These are phyloP conservation scores for Drosophila triauraria DNA, from an alignment of 1,140 invertebrate genomes.

Conservation along the genomic window DNA sequence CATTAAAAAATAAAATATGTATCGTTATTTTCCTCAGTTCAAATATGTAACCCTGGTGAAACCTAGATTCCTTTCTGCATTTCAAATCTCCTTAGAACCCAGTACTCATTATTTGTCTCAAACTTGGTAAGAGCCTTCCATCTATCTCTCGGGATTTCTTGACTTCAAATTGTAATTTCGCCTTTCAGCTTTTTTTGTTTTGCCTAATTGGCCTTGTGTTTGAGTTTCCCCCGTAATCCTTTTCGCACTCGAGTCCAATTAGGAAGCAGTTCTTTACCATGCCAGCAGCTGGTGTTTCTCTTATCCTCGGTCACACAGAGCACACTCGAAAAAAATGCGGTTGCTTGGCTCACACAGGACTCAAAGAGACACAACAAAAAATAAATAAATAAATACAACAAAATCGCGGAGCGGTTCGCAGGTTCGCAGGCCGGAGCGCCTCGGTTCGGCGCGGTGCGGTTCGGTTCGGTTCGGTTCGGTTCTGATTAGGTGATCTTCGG, in stretches of 20 bases:
- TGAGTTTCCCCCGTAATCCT: conserved; percentile 31
- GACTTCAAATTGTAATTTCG: background rate
- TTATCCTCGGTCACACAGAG: conserved; percentile 41
- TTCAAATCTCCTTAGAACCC: too few species aligned
- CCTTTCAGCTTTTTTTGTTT: background rate
- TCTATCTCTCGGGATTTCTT: background rate
- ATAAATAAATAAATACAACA: background rate
- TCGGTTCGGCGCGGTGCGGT: background rate
- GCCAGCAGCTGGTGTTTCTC: conserved; percentile 28
- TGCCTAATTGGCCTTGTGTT: conserved; percentile 21
- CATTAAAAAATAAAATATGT: too few species aligned
- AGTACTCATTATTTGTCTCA: too few species aligned
- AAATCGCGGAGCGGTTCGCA: conserved; percentile 13
- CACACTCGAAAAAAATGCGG: conserved; percentile 39
- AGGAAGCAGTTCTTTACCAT: conserved; percentile 49
- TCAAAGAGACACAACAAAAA: conserved; percentile 18
- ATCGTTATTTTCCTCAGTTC: too few species aligned
- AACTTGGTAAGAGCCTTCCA: background rate
- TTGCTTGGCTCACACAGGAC: conserved; percentile 12
- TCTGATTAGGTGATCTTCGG: conserved; percentile 4
- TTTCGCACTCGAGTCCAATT: conserved; percentile 56
- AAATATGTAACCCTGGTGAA: too few species aligned
- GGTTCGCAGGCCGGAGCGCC: conserved; percentile 7
- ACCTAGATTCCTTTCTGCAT: background rate
- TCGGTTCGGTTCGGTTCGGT: conserved; percentile 5